Evolutionary conservation across 2,888 invertebrate species (phyloP), one percentile per base, ranked within the genome.

Genomic region (Drosophila prolongata): DNA sequence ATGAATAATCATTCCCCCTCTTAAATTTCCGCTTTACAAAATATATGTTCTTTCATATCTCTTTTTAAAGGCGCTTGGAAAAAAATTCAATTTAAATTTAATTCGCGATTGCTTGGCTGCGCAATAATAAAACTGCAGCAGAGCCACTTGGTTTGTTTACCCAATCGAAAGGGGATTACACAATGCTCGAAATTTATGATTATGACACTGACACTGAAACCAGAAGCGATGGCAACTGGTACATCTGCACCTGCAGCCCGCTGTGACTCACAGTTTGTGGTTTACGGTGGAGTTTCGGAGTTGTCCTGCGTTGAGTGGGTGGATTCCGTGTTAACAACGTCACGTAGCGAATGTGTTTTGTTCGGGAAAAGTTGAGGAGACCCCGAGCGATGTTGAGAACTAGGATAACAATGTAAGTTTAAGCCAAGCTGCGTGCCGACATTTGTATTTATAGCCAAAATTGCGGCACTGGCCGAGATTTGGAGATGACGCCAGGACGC

Each of bases 361-460:
- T 54, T 50, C 43, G 59, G 50, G 57, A 34, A 38, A 16, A 16
- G 35, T 64, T 11, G 30, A 38, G 44, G 44, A 49, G 49, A 49
- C 49, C 56, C 50, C 61, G 65, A 67, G 65, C 89, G 90, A 79
- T 82, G 82, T 79, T 82, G 79, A 79, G 87, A 77, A 79, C 91
- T 89, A 87, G 89, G 88, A 90, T 90, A 90, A 90, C 84, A 87
- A 79, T 90, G 86, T 82, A 71, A 89, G 77, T 90, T 90, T 90
- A 90, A 90, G 85, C 84, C 76, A 80, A 77, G 78, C 90, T 83
- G 84, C 88, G 87, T 81, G 80, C 81, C 79, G 79, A 79, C 90
- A 78, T 89, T 90, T 86, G 91, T 91, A 91, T 90, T 90, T 90
- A 90, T 90, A 90, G 90, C 77, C 89, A 70, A 89, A 59, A 52